Base-by-base conservation (phyloP, 2,888 invertebrate genomes). In the Pyrochroa serraticornis region DNA sequence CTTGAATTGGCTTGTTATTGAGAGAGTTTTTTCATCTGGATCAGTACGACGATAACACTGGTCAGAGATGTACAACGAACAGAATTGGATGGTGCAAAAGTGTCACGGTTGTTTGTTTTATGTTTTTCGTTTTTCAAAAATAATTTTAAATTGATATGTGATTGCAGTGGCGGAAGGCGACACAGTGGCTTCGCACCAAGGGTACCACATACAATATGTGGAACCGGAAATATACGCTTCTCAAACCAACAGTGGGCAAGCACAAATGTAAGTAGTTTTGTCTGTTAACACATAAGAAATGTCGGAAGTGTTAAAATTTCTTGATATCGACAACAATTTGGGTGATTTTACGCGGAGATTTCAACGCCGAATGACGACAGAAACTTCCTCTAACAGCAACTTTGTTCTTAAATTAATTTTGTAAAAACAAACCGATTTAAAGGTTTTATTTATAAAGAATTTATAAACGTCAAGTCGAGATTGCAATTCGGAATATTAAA, bases 161-260 rank as follows among this genome's bases (percentile, higher is more conserved):
- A 67, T 67, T 71, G 55, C 75, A 76, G 79, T 79, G 76, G 64
- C 83, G 68, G 86, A 86, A 74, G 83, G 84, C 42, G 84, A 85
- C 62, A 83, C 84, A 49, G 85, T 86, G 79, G 80, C 79, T 70
- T 80, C 80, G 36, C 80, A 80, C 65, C 80, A 77, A 67, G 85
- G 86, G 72, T 89, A 89, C 74, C 89, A 89, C 75, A 88, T 89
- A 71, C 89, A 89, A 77, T 89, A 89, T 82, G 88, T 89, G 69
- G 89, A 89, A 75, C 86, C 89, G 1, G 83, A 87, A 81, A 72
- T 89, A 77, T 84, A 84, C 80, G 75, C 88, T 80, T 78, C 85
- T 73, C 74, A 87, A 64, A 75, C 78, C 37, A 78, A 79, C 68
- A 77, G 77, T 80, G 80, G 82, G 64, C 86, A 85, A 76, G 81